A percentile compares a stretch with the other conserved stretches of the same genome.
phyloP scores from a whole-genome alignment of 2,113 vertebrate species.

The Climacteris rufus region DNA sequence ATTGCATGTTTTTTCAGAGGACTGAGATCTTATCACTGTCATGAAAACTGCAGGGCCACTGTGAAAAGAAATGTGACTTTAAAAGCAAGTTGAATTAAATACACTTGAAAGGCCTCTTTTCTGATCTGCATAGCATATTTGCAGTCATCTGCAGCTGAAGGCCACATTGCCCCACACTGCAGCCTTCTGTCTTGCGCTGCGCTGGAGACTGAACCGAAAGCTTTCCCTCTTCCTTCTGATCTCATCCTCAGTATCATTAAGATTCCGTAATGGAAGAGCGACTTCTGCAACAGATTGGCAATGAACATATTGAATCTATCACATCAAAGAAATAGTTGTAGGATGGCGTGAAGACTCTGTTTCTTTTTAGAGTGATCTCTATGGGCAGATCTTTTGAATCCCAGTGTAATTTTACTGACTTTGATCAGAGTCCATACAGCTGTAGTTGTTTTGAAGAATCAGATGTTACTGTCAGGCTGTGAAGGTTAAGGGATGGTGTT shows the following conservation, averaged over 20 bases:
- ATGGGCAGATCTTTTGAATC: conserved; percentile 4
- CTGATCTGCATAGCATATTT: background rate
- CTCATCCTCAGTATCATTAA: background rate
- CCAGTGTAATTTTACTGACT: background rate
- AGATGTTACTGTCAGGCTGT: background rate
- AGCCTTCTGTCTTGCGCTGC: rapidly evolving
- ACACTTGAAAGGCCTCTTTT: background rate
- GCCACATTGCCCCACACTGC: background rate
- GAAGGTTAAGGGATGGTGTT: background rate
- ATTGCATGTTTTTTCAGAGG: background rate
- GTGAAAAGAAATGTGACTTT: background rate
- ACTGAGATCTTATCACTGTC: rapidly evolving
- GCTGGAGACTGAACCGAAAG: background rate
- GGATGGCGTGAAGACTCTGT: conserved; percentile 16
- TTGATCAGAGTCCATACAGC: conserved; percentile 22
- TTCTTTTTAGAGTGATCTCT: background rate
- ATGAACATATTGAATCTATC: conserved; percentile 29
- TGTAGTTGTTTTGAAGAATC: conserved; percentile 19
- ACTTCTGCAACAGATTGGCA: conserved; percentile 4
- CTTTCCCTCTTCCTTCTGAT: background rate
- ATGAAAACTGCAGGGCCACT: background rate
- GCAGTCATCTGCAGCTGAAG: background rate
- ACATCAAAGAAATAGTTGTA: conserved; percentile 47
- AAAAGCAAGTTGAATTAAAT: background rate
- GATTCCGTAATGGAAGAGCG: background rate